phyloP scores from a whole-genome alignment of 1,140 invertebrate genomes.

The Apis florea region DNA sequence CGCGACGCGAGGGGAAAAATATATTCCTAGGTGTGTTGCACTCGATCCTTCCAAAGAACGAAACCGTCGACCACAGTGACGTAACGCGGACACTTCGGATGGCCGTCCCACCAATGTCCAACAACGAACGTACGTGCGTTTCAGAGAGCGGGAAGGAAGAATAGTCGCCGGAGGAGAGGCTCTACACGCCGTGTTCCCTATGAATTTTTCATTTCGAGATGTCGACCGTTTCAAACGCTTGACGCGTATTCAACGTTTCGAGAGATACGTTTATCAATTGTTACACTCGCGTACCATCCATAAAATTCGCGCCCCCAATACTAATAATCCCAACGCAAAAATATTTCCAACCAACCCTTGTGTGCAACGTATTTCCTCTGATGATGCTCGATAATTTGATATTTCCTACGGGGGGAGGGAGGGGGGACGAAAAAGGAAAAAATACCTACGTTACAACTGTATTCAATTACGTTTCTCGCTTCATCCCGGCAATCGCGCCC shows the following conservation, averaged over 20 bases:
- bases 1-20: neutral
- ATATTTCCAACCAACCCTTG: too few species aligned
- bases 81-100: neutral
- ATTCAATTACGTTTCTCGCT: too few species aligned
- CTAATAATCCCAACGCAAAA: too few species aligned
- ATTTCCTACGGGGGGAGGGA: too few species aligned
- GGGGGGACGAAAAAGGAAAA: too few species aligned
- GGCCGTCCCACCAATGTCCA: slow-evolving; percentile 21
- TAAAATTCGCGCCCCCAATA: neutral
- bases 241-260: slow-evolving; percentile 10
- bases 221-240: neutral
- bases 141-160: slow-evolving; percentile 16
- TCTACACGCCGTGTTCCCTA: neutral
- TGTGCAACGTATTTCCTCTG: too few species aligned
- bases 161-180: neutral
- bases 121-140: slow-evolving; percentile 13
- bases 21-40: neutral
- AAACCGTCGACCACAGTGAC: slow-evolving; percentile 8
- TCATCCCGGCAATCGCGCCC: too few species aligned
- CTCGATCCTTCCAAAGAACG: neutral
- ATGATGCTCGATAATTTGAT: too few species aligned
- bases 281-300: neutral
- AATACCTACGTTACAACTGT: too few species aligned
- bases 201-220: slow-evolving; percentile 23
- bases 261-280: neutral